Base-by-base conservation (phyloP, 2,888 invertebrate species). In the Chouioia cunea region DNA sequence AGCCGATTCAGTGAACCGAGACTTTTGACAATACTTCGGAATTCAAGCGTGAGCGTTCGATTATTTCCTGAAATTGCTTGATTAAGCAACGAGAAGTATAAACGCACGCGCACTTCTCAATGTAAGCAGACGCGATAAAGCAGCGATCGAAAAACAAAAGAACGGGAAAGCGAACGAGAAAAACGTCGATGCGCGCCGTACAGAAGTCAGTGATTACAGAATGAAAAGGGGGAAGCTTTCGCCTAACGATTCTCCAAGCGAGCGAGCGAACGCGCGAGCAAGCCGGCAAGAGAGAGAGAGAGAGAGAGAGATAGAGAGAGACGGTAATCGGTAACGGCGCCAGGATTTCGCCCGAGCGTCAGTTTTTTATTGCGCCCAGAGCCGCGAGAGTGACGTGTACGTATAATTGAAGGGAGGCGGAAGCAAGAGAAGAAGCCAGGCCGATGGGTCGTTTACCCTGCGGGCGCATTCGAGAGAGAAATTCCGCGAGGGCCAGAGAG, bases 251-350 rank as follows among this genome's bases (percentile, higher is more conserved):
- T 63, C 52, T 57, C 54, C 15, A 47, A 58, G 36, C 56, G 20
- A n/a, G n/a, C n/a, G n/a, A n/a, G n/a, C n/a, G n/a, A n/a, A n/a
- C n/a, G n/a, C n/a, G n/a, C n/a, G n/a, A n/a, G n/a, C n/a, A n/a
- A n/a, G n/a, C n/a, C n/a, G n/a, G n/a, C n/a, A n/a, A n/a, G n/a
- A n/a, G n/a, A n/a, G n/a, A n/a, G n/a, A n/a, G n/a, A n/a, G n/a
- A n/a, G n/a, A n/a, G n/a, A n/a, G n/a, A n/a, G n/a, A n/a, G n/a
- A 44, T 20, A 15, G 50, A 18, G 36, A 36, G 23, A 56, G 27
- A 12, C 69, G 57, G 69, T 63, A 69, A 69, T 69, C 63, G 69
- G 57, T 63, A 57, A 63, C 57, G 68, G 68, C 68, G 68, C 68
- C 68, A 68, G 63, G 48, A 69, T 69, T 69, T 69, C 63, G 64